These are phyloP conservation scores for Phlogophora meticulosa DNA, from an alignment of 2,888 invertebrate genomes.

Conservation along the genomic window DNA sequence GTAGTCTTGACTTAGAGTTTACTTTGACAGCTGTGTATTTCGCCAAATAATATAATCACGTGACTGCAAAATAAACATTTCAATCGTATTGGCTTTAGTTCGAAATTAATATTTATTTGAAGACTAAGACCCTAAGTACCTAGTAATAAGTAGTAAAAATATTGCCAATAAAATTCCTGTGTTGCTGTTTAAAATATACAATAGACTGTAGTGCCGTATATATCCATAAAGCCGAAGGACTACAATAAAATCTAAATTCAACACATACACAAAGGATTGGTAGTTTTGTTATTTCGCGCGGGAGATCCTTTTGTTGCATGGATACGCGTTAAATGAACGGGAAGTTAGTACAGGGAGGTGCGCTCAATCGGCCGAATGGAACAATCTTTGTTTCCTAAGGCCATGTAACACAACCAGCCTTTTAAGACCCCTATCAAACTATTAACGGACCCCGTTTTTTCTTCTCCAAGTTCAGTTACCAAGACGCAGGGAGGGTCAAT, in stretches of 20 bases:
- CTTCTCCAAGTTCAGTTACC: conserved; percentile 40
- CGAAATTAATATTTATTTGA: too few relatives aligned
- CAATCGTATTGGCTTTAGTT: too few relatives aligned
- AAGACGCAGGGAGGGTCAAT: conserved; percentile 73
- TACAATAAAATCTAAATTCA: conserved; percentile 73
- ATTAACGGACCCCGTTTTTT: conserved; percentile 63
- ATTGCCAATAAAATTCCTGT: too few relatives aligned
- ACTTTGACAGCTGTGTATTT: too few relatives aligned
- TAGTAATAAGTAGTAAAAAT: too few relatives aligned
- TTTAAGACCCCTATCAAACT: conserved; percentile 75
- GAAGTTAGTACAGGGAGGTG: conserved; percentile 89
- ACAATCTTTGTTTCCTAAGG: conserved; percentile 90
- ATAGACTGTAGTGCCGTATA: neutral
- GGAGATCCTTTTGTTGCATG: conserved; percentile 89
- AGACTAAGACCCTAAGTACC: too few relatives aligned
- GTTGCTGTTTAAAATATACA: neutral
- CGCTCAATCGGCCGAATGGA: conserved; percentile 88
- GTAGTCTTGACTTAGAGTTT: too few relatives aligned
- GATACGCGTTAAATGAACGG: conserved; percentile 90
- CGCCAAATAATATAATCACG: too few relatives aligned
- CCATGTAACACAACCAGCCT: conserved; percentile 81
- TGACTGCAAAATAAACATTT: too few relatives aligned
- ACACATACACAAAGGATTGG: conserved; percentile 80
- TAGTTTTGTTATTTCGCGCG: conserved; percentile 90
- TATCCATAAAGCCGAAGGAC: conserved; percentile 29